Conservation (phyloP, 2,888 invertebrate genomes). For the Andrena marginata region DNA sequence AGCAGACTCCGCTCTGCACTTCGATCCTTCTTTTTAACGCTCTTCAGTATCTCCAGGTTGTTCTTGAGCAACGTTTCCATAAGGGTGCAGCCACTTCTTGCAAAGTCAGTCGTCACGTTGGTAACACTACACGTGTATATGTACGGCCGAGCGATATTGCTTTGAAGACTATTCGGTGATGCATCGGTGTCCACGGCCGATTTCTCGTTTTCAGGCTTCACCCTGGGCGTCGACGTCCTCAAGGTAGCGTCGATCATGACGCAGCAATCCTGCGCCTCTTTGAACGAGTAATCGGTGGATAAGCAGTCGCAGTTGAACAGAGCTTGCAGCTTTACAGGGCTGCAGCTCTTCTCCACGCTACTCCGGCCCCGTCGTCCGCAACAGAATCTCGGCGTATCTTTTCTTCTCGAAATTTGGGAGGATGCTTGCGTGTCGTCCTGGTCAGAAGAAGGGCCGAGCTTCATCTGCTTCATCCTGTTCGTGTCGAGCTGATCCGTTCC, state of each 20-base stretch:
- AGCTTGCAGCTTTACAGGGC: not conserved
- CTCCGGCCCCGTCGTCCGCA: no score
- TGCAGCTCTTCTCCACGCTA: slow-evolving; percentile 5
- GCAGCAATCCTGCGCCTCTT: not conserved
- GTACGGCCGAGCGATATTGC: not conserved
- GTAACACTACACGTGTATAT: not conserved
- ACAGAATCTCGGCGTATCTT: not conserved
- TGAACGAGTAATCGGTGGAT: not conserved
- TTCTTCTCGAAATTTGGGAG: no score
- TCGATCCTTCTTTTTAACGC: not conserved
- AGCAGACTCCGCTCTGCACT: not conserved
- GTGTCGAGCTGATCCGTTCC: not conserved
- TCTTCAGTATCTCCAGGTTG: slow-evolving; percentile 3
- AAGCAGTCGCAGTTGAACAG: slow-evolving; percentile 24
- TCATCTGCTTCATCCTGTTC: not conserved
- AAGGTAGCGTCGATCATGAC: not conserved
- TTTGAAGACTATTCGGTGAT: no score
- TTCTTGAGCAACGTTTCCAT: slow-evolving; percentile 15
- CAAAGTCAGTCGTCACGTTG: not conserved
- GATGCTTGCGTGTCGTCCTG: not conserved
- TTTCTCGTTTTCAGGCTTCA: not conserved
- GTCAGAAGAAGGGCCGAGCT: not conserved
- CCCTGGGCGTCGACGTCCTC: slow-evolving; percentile 25
- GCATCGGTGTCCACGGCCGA: not conserved
- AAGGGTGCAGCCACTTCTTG: not conserved